A percentile compares a stretch with the other conserved stretches of the same genome.
phyloP scores from a whole-genome alignment of 2,888 invertebrate species.

The Drosophila mercatorum region DNA sequence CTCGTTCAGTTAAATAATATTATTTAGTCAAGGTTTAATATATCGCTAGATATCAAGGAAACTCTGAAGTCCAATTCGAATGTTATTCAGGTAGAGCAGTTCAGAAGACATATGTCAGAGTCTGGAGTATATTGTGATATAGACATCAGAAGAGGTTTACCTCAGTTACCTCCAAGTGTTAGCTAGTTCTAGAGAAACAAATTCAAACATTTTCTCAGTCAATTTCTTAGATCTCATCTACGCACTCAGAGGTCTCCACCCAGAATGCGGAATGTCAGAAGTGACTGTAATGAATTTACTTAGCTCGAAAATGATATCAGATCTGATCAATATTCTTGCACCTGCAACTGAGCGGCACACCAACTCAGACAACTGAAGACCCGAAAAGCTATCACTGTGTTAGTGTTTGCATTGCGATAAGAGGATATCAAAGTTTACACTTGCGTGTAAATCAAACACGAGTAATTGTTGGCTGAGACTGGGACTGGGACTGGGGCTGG shows the following conservation, averaged over 20 bases:
- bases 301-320: conserved; percentile 20
- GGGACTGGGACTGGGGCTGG: background rate
- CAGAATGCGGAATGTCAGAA: conserved; percentile 32
- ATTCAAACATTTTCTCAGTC: background rate
- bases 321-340: conserved; percentile 42
- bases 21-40: background rate
- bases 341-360: conserved; percentile 11
- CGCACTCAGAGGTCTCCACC: background rate
- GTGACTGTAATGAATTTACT: conserved; percentile 34
- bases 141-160: background rate
- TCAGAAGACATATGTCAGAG: too few relatives aligned
- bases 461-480: conserved; percentile 29
- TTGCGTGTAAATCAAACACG: conserved; percentile 56
- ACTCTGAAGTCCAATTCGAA: too few relatives aligned
- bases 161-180: background rate
- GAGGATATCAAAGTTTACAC: conserved; percentile 46
- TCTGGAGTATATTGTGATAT: too few relatives aligned
- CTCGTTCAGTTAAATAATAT: background rate
- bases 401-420: conserved; percentile 55
- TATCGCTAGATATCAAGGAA: background rate
- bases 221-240: background rate
- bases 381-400: conserved; percentile 31
- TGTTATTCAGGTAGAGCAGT: too few relatives aligned
- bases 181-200: too few relatives aligned
- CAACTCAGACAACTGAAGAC: conserved; percentile 39